Percentiles rank a stretch among this genome's conserved stretches.
Evolutionary conservation across 2,113 vertebrate species (phyloP).

Genomic region (Anhinga anhinga): DNA sequence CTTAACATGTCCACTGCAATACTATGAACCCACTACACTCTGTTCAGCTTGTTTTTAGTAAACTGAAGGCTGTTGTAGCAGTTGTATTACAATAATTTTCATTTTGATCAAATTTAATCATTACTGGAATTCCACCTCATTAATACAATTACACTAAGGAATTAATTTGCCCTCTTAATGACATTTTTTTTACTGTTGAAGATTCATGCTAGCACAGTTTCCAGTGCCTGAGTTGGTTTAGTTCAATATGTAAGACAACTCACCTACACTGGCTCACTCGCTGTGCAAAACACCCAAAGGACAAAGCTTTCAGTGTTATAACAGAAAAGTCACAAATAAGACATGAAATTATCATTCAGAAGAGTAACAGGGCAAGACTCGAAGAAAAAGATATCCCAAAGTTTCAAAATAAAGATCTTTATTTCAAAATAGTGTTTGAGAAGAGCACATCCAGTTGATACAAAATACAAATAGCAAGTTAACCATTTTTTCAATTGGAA

Average conservation of each 20-base stretch:
- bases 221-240: background rate
- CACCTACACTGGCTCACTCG: background rate
- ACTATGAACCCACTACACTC: rapidly evolving
- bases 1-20: background rate
- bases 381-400: background rate
- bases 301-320: background rate
- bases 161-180: background rate
- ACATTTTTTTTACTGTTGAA: background rate
- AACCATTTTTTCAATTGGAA: slow-evolving; percentile 44
- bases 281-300: background rate
- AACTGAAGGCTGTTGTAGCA: background rate
- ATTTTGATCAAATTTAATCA: background rate
- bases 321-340: background rate
- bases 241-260: background rate
- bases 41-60: background rate
- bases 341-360: background rate
- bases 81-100: background rate
- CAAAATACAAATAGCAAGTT: slow-evolving; percentile 61
- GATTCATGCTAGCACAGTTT: background rate
- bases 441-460: slow-evolving; percentile 70
- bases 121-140: background rate
- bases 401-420: slow-evolving; percentile 71
- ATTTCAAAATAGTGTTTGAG: slow-evolving; percentile 76
- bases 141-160: background rate
- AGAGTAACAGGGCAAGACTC: background rate